These are phyloP conservation scores for Caenorhabditis becei DNA, from an alignment of 2,888 invertebrate species.

Conservation along the genomic window DNA sequence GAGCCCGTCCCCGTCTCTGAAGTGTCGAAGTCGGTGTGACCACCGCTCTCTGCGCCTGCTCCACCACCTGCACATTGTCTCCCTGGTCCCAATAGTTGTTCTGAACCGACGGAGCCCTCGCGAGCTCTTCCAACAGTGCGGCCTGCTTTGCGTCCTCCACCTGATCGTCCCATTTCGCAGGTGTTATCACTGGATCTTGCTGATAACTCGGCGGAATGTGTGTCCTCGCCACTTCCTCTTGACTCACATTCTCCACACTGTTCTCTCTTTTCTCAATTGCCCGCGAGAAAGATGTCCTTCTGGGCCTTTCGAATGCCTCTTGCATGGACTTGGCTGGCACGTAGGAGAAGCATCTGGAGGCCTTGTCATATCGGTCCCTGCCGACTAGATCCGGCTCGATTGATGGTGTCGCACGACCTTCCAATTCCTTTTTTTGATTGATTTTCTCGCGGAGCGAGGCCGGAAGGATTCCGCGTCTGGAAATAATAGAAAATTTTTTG, in stretches of 20 bases:
- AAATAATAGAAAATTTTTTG: too few species aligned
- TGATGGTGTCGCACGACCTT: conserved; percentile 69
- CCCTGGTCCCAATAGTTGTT: conserved; percentile 5
- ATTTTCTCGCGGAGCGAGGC: conserved; percentile 62
- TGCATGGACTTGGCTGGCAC: conserved; percentile 81
- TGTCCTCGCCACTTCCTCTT: conserved; percentile 61
- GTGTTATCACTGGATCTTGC: conserved; percentile 17
- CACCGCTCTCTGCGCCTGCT: conserved; percentile 72
- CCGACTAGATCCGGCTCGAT: conserved; percentile 81
- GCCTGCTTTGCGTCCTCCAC: conserved; percentile 75
- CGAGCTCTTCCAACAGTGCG: conserved; percentile 68
- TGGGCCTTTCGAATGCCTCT: conserved; percentile 76
- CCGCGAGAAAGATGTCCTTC: conserved; percentile 66
- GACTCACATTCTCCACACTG: conserved; percentile 62
- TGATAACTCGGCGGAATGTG: conserved; percentile 49
- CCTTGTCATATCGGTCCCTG: conserved; percentile 81
- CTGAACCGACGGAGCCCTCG: conserved; percentile 49
- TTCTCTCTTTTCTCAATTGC: conserved; percentile 66
- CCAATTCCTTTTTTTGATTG: conserved; percentile 58
- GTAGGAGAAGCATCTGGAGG: conserved; percentile 81
- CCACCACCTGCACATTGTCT: conserved; percentile 67
- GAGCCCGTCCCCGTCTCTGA: conserved; percentile 49
- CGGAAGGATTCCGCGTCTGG: conserved; percentile 70
- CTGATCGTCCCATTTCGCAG: conserved; percentile 78
- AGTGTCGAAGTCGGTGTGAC: conserved; percentile 67